Evolutionary conservation across 2,888 invertebrate genomes (phyloP).

Genomic region (Rhamnusium bicolor): DNA sequence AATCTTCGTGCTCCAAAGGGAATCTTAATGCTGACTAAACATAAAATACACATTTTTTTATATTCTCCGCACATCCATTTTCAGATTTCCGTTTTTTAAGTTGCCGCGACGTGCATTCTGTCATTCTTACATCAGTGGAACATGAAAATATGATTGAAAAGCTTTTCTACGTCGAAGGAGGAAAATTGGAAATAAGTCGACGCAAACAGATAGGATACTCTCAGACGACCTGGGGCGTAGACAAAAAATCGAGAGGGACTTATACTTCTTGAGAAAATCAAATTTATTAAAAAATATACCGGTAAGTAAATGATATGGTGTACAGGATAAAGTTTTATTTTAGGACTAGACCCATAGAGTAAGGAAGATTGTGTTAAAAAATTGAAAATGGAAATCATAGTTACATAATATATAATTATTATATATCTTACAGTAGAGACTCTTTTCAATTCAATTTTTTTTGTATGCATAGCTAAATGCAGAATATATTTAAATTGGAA

Average conservation of each 20-base stretch:
- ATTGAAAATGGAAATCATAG: no score
- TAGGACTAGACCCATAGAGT: no score
- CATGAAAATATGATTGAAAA: constrained; percentile 41
- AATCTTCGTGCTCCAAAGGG: background rate
- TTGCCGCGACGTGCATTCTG: constrained; percentile 23
- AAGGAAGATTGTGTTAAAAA: no score
- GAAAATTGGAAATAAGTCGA: constrained; percentile 36
- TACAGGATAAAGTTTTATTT: no score
- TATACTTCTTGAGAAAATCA: no score
- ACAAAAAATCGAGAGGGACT: background rate
- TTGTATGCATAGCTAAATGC: no score
- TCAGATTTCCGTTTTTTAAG: constrained; percentile 18
- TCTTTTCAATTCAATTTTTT: no score
- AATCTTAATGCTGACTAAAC: constrained; percentile 25
- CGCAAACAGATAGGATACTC: constrained; percentile 5
- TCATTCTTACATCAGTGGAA: constrained; percentile 19
- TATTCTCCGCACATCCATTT: constrained; percentile 29
- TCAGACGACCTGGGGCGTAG: background rate
- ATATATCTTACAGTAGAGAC: no score
- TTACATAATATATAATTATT: no score
- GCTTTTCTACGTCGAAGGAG: constrained; percentile 33
- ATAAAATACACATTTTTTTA: constrained; percentile 22
- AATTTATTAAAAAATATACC: no score
- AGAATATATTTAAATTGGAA: no score
- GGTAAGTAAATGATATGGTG: no score